Evolutionary conservation across 1,140 invertebrate species (phyloP).

Genomic region (Charaxes varanes): DNA sequence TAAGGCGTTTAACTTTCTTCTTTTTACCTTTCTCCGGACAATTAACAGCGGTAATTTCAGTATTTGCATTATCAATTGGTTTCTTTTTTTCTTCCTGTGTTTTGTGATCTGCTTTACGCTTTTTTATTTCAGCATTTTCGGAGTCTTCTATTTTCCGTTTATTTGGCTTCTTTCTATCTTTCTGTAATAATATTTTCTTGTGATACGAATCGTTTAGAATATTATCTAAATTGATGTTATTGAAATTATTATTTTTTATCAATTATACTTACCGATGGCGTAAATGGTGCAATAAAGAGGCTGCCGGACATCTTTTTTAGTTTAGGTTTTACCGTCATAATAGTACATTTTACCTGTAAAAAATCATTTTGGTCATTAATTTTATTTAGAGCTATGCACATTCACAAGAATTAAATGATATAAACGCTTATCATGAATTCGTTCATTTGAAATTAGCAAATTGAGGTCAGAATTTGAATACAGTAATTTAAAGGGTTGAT

Average conservation of each 20-base stretch:
- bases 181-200: slow-evolving; percentile 6
- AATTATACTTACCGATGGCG: slow-evolving; percentile 29
- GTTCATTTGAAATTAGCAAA: background rate
- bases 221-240: background rate
- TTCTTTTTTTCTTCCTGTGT: background rate
- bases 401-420: background rate
- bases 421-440: background rate
- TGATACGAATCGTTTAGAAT: too few relatives aligned
- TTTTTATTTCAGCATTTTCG: slow-evolving; percentile 1
- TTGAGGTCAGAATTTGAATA: background rate
- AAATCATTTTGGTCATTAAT: too few relatives aligned
- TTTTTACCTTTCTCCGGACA: background rate
- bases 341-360: slow-evolving; percentile 59
- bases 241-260: slow-evolving; percentile 3
- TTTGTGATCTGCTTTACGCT: background rate
- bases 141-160: slow-evolving; percentile 1
- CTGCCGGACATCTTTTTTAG: slow-evolving; percentile 59
- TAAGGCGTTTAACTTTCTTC: slow-evolving; percentile 10
- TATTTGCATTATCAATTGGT: background rate
- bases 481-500: background rate
- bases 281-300: slow-evolving; percentile 40
- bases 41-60: too few relatives aligned
- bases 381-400: too few relatives aligned
- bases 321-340: slow-evolving; percentile 53
- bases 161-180: slow-evolving; percentile 4